Conservation (phyloP, 1,140 invertebrate genomes). For the Fopius arisanus region DNA sequence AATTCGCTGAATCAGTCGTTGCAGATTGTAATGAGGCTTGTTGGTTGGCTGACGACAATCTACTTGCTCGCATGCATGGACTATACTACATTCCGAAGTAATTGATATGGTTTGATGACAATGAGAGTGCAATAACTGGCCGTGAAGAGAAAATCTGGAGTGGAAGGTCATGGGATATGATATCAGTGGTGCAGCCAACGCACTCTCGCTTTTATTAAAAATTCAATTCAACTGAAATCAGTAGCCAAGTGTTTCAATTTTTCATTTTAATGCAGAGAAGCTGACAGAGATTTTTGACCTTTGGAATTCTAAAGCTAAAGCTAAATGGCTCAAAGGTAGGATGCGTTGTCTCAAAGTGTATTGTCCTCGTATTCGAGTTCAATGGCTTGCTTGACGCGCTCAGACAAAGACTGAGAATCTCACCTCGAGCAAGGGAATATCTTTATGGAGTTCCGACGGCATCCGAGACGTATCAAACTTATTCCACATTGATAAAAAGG, state of each 20-base stretch:
- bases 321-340: not conserved
- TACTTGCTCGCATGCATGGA: not conserved
- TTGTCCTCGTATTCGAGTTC: conserved; percentile 51
- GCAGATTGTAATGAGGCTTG: not conserved
- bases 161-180: not conserved
- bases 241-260: no score
- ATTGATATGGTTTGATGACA: not conserved
- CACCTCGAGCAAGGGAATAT: conserved; percentile 34
- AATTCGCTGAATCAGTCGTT: not conserved
- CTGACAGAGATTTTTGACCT: not conserved
- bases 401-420: conserved; percentile 42
- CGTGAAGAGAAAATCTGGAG: not conserved
- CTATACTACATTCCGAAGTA: not conserved
- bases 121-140: conserved; percentile 4
- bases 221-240: no score
- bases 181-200: not conserved
- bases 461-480: conserved; percentile 46
- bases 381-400: conserved; percentile 46
- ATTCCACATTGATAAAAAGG: conserved; percentile 46
- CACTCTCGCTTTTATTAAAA: not conserved
- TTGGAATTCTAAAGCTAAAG: not conserved
- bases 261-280: not conserved
- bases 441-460: conserved; percentile 49
- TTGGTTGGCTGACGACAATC: conserved; percentile 20
- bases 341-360: conserved; percentile 45